Evolutionary conservation across 2,113 vertebrate genomes (phyloP), one percentile per base, ranked within the genome.

Genomic region (Panthera uncia): DNA sequence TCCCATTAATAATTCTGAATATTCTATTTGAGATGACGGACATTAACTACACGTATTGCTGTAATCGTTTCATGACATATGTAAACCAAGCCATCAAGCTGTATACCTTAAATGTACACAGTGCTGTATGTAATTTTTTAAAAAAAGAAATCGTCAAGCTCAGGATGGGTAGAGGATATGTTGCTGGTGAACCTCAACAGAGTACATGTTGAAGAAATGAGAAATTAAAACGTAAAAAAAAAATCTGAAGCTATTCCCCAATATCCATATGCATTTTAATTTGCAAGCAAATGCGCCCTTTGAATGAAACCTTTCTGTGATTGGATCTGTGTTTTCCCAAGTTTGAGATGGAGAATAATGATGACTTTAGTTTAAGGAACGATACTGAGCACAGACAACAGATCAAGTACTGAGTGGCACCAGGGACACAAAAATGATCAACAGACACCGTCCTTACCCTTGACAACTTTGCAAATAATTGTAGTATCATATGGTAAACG

Each of bases 211-310:
- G n/a, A 85, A 57, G 36, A 66, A 94, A 38, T 23, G 14, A 55
- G 80, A 93, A 45, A 41, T 61, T 65, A 80, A 94, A 13, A 94
- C 18, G 19, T 65, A 61, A n/a, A 92, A 88, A 55, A 71, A 55
- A 87, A 38, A 55, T 41, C 97, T 92, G 96, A 95, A 97, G 87
- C 93, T 84, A 71, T 94, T 96, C 96, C 95, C 95, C 93, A 95
- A 95, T 86, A 94, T 45, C 68, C 38, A 25, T 0, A 0, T 68
- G 95, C 36, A 63, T 27, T 41, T 97, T 94, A 66, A n/a, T 95
- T 96, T 96, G 94, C 98, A 95, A 96, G 91, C 93, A 94, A 97
- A 95, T 78, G 23, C 27, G 19, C 19, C 38, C 18, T 66, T 31
- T 10, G 10, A 27, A 91, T n/a, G 61, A 93, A 95, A 65, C 80